phyloP scores from a whole-genome alignment of 2,797 vertebrate genomes.

The Halcyon leucocephala region DNA sequence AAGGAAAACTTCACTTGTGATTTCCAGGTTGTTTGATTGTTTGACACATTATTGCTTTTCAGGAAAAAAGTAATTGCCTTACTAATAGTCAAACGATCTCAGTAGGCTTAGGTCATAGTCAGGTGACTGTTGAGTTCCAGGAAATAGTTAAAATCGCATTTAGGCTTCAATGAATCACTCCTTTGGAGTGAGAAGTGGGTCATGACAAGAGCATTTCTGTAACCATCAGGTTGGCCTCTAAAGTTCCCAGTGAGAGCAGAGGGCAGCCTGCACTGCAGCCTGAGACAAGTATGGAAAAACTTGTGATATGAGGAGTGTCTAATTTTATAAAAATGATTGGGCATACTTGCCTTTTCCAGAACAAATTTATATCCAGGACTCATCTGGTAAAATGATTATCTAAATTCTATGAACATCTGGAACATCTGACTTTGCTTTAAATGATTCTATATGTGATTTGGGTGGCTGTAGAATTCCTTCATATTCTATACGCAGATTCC shows the following conservation, averaged over 20 bases:
- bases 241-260: background rate
- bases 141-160: background rate
- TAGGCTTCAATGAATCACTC: background rate
- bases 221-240: background rate
- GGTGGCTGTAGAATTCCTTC: background rate
- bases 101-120: background rate
- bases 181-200: background rate
- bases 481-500: background rate
- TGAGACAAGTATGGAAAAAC: background rate
- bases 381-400: background rate
- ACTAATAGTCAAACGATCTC: background rate
- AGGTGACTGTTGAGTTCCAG: background rate
- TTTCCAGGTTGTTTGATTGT: background rate
- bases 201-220: background rate
- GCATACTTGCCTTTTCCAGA: background rate
- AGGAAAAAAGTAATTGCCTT: background rate
- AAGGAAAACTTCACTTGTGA: background rate
- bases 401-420: background rate
- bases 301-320: background rate
- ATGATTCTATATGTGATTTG: background rate
- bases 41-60: background rate
- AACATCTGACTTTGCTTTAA: background rate
- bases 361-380: background rate
- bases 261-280: background rate
- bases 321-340: background rate